A percentile compares a stretch with the other conserved stretches of the same genome.
Evolutionary conservation across 2,113 vertebrate genomes (phyloP).

Genomic region (Phyllopteryx taeniolatus): DNA sequence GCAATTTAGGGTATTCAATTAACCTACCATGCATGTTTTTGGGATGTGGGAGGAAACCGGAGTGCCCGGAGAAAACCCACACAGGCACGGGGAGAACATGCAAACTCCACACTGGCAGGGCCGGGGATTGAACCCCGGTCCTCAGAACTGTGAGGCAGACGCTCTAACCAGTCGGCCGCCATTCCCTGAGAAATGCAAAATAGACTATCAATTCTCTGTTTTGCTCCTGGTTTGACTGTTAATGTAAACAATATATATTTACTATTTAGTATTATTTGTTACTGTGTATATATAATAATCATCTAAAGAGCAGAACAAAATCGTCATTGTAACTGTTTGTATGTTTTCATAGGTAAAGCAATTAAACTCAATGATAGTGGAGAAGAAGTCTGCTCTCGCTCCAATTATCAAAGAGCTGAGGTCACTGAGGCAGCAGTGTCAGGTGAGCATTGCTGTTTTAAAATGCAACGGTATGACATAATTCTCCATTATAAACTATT

Average conservation of each 20-base stretch:
- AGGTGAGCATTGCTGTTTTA: constrained; percentile 70
- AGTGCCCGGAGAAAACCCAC: no score
- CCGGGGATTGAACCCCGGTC: no score
- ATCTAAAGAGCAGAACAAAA: background rate
- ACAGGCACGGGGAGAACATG: no score
- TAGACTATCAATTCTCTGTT: background rate
- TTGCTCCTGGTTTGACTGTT: background rate
- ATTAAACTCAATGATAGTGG: constrained; percentile 82
- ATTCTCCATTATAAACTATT: background rate
- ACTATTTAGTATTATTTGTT: background rate
- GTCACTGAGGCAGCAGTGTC: constrained; percentile 83
- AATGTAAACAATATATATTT: background rate
- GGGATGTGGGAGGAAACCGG: no score
- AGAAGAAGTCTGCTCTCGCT: constrained; percentile 90
- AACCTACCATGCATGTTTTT: no score
- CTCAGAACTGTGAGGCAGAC: no score
- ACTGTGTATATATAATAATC: background rate
- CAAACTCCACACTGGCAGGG: no score
- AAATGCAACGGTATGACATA: background rate
- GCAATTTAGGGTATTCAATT: no score
- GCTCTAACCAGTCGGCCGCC: no score
- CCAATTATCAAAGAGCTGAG: constrained; percentile 93
- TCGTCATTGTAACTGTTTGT: background rate
- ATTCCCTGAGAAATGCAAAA: background rate
- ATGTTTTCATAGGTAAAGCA: constrained; percentile 83